Percentiles rank a stretch among this genome's conserved stretches.
These are phyloP conservation scores for Onthophagus sagittarius DNA, from an alignment of 2,888 invertebrate species.

Conservation along the genomic window DNA sequence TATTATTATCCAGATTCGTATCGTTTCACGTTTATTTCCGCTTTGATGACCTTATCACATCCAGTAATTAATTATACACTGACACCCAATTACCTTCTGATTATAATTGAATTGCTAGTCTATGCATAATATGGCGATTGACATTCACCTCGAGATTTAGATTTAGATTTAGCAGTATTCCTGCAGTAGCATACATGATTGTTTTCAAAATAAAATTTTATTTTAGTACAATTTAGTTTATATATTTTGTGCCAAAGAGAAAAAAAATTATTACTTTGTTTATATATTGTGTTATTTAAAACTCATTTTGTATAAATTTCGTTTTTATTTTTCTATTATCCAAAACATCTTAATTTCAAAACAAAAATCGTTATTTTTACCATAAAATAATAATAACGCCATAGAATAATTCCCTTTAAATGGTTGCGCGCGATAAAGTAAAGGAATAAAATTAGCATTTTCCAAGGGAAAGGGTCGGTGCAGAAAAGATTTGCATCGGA, in stretches of 20 bases:
- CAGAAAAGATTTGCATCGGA: not conserved
- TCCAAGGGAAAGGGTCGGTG: not conserved
- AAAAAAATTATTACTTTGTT: not conserved
- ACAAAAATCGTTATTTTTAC: not conserved
- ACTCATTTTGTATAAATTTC: not conserved
- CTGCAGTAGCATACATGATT: not conserved
- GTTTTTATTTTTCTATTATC: not conserved
- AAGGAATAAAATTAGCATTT: not conserved
- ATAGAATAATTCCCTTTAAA: not conserved
- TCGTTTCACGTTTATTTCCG: not conserved
- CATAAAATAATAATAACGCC: not conserved
- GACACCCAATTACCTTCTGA: not conserved
- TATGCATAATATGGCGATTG: not conserved
- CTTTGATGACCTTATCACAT: not conserved
- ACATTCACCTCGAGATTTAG: not conserved
- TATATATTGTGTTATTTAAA: not conserved
- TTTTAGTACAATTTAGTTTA: not conserved
- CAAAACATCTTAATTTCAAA: not conserved
- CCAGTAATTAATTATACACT: not conserved
- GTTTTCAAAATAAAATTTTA: not conserved
- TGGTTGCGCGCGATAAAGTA: not conserved
- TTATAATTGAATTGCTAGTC: not conserved
- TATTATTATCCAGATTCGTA: not conserved
- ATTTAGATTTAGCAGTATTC: not conserved
- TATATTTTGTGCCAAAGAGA: not conserved